Conservation (phyloP, 1,140 invertebrate species). For the Cotesia chilonis region DNA sequence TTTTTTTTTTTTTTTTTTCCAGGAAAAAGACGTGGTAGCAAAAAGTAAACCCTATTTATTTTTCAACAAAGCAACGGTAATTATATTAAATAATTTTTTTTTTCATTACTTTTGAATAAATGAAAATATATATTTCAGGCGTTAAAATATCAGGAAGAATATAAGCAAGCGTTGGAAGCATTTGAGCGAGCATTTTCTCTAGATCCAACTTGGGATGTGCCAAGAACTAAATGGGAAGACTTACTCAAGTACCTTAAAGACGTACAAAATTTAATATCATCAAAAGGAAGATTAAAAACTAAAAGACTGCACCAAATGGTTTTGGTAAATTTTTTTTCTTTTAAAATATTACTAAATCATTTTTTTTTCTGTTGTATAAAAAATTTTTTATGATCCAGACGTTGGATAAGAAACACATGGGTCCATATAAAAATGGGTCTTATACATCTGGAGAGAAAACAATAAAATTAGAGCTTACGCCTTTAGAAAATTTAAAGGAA, state of each 20-base stretch:
- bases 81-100: slow-evolving; percentile 48
- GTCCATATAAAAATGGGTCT: slow-evolving; percentile 70
- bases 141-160: slow-evolving; percentile 84
- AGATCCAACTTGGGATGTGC: slow-evolving; percentile 80
- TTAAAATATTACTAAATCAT: slow-evolving; percentile 33
- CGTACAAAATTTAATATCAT: slow-evolving; percentile 71
- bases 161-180: slow-evolving; percentile 74
- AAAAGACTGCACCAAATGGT: slow-evolving; percentile 75
- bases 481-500: slow-evolving; percentile 65
- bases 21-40: slow-evolving; percentile 79
- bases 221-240: slow-evolving; percentile 70
- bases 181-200: slow-evolving; percentile 73
- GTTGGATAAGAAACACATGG: slow-evolving; percentile 69
- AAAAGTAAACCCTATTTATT: slow-evolving; percentile 82
- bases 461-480: slow-evolving; percentile 66
- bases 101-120: slow-evolving; percentile 33
- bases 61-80: slow-evolving; percentile 86
- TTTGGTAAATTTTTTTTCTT: slow-evolving; percentile 60
- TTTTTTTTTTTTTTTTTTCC: slow-evolving; percentile 44
- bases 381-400: slow-evolving; percentile 49
- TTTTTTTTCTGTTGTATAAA: neutral
- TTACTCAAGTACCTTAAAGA: slow-evolving; percentile 75
- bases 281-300: slow-evolving; percentile 79
- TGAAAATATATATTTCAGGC: slow-evolving; percentile 66
- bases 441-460: slow-evolving; percentile 67